These are phyloP conservation scores for Sphaeramia orbicularis DNA, from an alignment of 2,797 vertebrate genomes.

Conservation along the genomic window DNA sequence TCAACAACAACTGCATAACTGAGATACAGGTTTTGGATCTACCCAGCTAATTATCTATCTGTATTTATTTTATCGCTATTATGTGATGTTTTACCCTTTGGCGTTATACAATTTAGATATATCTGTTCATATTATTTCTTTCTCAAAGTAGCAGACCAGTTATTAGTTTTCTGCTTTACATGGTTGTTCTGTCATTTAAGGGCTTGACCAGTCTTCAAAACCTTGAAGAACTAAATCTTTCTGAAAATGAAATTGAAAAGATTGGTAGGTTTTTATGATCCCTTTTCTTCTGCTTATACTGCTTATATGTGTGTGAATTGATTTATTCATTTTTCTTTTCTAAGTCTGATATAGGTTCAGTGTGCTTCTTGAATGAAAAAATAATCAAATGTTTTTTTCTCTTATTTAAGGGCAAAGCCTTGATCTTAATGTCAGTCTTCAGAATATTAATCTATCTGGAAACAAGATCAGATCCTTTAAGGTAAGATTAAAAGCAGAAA, in stretches of 20 bases:
- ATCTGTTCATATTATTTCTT: background rate
- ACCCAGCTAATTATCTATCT: constrained; percentile 3
- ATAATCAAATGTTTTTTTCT: constrained; percentile 25
- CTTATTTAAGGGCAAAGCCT: constrained; percentile 80
- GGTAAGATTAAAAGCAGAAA: constrained; percentile 76
- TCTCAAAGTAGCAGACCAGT: background rate
- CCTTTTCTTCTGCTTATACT: background rate
- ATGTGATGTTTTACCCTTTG: no score
- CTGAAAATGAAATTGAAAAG: constrained; percentile 87
- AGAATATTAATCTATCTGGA: constrained; percentile 91
- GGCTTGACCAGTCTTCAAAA: constrained; percentile 85
- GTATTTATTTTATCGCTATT: background rate
- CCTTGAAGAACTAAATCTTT: constrained; percentile 90
- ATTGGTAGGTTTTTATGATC: constrained; percentile 81
- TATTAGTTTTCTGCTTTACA: background rate
- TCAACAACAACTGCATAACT: constrained; percentile 88
- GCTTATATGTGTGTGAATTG: no score
- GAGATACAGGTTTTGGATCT: constrained; percentile 80
- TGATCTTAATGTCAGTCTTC: constrained; percentile 85
- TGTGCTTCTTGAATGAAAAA: constrained; percentile 20
- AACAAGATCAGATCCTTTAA: constrained; percentile 92
- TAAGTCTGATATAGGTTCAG: constrained; percentile 28
- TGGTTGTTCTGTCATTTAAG: constrained; percentile 47
- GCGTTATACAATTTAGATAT: no score
- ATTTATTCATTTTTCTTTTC: constrained; percentile 11